phyloP scores from a whole-genome alignment of 2,113 vertebrate genomes.

The Crotalus viridis region DNA sequence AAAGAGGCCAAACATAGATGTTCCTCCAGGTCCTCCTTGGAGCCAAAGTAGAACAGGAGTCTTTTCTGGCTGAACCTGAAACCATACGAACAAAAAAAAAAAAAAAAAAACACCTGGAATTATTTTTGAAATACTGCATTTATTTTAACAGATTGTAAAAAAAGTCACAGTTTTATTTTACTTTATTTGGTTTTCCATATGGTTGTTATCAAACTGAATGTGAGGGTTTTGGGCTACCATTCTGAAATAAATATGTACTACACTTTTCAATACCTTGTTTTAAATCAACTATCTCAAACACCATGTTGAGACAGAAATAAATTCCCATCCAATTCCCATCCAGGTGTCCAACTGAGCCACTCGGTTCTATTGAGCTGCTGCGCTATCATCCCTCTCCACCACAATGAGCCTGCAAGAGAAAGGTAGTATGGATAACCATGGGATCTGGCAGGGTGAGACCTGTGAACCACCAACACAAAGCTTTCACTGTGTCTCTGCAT shows the following conservation, averaged over 20 bases:
- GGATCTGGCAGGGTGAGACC: too few relatives aligned
- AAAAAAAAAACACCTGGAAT: too few relatives aligned
- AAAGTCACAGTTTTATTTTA: not conserved
- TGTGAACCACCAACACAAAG: too few relatives aligned
- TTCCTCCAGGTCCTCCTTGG: slow-evolving; percentile 83
- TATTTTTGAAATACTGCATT: not conserved
- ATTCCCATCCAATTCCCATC: not conserved
- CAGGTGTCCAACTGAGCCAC: too few relatives aligned
- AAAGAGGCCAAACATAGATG: slow-evolving; percentile 88
- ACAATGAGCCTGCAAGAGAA: too few relatives aligned
- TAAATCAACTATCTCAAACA: not conserved
- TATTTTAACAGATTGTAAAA: not conserved
- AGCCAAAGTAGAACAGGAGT: slow-evolving; percentile 85
- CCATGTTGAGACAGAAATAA: not conserved
- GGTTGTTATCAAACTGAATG: not conserved
- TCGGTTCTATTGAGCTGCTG: too few relatives aligned
- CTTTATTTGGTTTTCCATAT: not conserved
- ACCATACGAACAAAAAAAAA: not conserved
- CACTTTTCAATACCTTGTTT: not conserved
- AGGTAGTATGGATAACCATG: too few relatives aligned
- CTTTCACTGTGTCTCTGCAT: too few relatives aligned
- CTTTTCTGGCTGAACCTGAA: slow-evolving; percentile 57
- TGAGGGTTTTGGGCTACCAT: not conserved
- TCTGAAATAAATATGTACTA: not conserved
- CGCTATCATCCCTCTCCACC: too few relatives aligned